Conservation (phyloP, 2,113 vertebrate genomes). For the Sapayoa aenigma region DNA sequence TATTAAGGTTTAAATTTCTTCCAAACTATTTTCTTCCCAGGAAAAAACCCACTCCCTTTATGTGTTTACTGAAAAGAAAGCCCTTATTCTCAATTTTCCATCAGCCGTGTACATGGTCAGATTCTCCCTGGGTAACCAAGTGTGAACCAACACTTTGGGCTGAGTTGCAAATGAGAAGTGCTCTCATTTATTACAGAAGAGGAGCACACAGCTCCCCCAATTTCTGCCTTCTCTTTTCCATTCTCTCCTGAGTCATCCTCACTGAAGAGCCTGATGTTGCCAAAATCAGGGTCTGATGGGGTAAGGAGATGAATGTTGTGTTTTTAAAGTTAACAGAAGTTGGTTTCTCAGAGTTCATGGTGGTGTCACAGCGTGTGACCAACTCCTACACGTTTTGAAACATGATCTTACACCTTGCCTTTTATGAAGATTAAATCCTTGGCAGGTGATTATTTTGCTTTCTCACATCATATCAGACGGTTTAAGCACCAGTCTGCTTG, state of each 20-base stretch:
- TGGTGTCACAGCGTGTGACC: slow-evolving; percentile 20
- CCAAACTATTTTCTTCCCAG: slow-evolving; percentile 13
- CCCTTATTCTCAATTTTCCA: slow-evolving; percentile 30
- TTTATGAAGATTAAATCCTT: slow-evolving; percentile 64
- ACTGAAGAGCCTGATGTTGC: neutral
- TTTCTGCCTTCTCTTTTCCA: neutral
- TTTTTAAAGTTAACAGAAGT: slow-evolving; percentile 55
- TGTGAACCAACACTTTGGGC: slow-evolving; percentile 39
- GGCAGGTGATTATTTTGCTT: slow-evolving; percentile 78
- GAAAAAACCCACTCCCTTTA: neutral
- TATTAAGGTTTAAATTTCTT: neutral
- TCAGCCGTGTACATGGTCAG: neutral
- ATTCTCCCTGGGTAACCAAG: slow-evolving; percentile 43
- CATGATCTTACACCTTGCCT: slow-evolving; percentile 64
- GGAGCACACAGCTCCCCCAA: neutral
- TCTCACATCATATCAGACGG: slow-evolving; percentile 59
- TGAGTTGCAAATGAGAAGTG: neutral
- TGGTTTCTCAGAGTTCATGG: slow-evolving; percentile 53
- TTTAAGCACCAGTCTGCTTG: slow-evolving; percentile 46
- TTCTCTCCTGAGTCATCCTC: neutral
- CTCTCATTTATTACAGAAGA: neutral
- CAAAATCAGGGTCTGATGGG: neutral
- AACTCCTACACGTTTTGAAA: slow-evolving; percentile 62
- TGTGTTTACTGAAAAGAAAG: slow-evolving; percentile 4
- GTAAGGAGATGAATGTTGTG: slow-evolving; percentile 61